Conservation (phyloP, 2,797 vertebrate species). For the Cirrhinus mrigala region DNA sequence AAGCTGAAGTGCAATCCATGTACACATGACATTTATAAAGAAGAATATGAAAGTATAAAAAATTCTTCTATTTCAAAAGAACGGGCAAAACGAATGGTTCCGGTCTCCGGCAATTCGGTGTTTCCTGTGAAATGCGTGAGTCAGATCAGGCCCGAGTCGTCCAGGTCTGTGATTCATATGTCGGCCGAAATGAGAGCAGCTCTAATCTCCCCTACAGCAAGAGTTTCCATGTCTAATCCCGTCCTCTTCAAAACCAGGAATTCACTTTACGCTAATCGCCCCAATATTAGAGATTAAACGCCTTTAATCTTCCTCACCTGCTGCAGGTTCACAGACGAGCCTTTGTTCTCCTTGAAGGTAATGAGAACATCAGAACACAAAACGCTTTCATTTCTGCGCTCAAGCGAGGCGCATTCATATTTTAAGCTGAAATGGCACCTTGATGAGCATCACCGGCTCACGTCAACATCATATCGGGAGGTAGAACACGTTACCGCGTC, state of each 20-base stretch:
- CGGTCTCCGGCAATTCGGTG: not conserved
- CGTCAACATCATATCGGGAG: not conserved
- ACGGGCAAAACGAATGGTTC: not conserved
- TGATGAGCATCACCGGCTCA: slow-evolving; percentile 10
- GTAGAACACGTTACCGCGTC: not conserved
- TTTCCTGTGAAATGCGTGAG: not conserved
- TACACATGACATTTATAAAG: not conserved
- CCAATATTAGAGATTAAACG: slow-evolving; percentile 57
- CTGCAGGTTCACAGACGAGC: slow-evolving; percentile 25
- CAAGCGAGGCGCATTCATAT: slow-evolving; percentile 24
- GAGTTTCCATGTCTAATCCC: slow-evolving; percentile 61
- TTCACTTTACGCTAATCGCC: slow-evolving; percentile 59
- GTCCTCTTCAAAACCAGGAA: slow-evolving; percentile 49
- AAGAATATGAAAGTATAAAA: no score
- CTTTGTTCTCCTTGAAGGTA: slow-evolving; percentile 35
- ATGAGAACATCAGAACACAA: not conserved
- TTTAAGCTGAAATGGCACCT: slow-evolving; percentile 44
- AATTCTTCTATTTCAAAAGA: no score
- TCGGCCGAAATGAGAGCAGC: slow-evolving; percentile 54
- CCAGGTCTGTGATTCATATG: not conserved
- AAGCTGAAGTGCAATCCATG: not conserved
- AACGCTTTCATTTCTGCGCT: not conserved
- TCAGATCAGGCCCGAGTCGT: not conserved
- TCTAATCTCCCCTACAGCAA: slow-evolving; percentile 61
- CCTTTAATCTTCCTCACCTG: slow-evolving; percentile 46